Evolutionary conservation across 2,113 vertebrate genomes (phyloP).

Genomic region (Chloropsis hardwickii): DNA sequence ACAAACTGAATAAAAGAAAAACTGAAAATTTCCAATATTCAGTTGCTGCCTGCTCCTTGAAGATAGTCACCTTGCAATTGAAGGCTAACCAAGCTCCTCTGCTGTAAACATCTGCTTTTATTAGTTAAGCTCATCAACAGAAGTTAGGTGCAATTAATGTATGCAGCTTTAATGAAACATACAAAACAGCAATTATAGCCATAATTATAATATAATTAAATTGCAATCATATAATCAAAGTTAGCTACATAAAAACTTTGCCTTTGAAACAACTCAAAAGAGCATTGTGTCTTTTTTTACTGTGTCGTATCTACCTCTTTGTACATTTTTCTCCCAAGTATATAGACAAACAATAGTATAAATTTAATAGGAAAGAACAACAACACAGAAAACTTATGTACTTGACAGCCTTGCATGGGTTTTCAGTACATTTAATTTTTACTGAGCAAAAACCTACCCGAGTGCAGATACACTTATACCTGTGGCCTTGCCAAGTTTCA

Average conservation of each 20-base stretch:
- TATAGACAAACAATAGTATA: background rate
- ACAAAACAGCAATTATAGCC: conserved; percentile 56
- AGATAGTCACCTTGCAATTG: conserved; percentile 49
- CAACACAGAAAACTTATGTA: background rate
- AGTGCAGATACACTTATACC: background rate
- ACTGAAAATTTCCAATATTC: background rate
- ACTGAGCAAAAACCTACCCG: background rate
- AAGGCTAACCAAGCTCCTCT: conserved; percentile 9
- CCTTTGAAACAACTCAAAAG: conserved; percentile 53
- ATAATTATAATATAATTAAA: conserved; percentile 68
- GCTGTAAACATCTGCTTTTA: conserved; percentile 60
- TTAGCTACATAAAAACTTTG: conserved; percentile 42
- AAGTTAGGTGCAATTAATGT: conserved; percentile 61
- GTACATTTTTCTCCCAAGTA: background rate
- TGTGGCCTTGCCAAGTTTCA: background rate
- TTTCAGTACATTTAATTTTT: background rate
- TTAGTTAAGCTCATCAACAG: conserved; percentile 66
- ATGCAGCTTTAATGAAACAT: conserved; percentile 67
- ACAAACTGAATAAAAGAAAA: background rate
- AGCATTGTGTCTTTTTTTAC: background rate
- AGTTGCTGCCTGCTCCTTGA: background rate
- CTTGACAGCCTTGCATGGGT: background rate
- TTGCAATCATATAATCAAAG: conserved; percentile 62
- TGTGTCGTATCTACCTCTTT: background rate
- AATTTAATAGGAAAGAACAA: background rate